Evolutionary conservation across 2,888 invertebrate genomes (phyloP).

Genomic region (Melanotus villosus): DNA sequence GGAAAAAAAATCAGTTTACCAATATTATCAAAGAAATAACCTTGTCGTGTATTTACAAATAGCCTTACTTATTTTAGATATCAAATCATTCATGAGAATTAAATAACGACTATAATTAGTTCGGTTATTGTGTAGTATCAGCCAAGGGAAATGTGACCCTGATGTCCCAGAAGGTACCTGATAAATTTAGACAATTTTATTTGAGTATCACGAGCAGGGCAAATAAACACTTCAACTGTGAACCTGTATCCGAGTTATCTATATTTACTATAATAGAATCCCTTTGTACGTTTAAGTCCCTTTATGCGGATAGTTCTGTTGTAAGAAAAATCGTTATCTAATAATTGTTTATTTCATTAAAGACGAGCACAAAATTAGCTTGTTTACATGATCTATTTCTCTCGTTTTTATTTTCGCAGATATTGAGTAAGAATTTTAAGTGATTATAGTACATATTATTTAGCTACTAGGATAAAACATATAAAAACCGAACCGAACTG

Average conservation of each 20-base stretch:
- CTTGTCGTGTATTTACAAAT: background rate
- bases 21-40: background rate
- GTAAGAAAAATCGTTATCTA: too few species aligned
- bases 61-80: background rate
- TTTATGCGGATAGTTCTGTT: background rate
- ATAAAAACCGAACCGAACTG: too few species aligned
- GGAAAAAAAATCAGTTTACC: too few species aligned
- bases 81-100: background rate
- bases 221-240: constrained; percentile 31
- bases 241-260: constrained; percentile 27
- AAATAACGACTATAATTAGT: background rate
- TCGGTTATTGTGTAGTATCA: background rate
- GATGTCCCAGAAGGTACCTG: background rate
- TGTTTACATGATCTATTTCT: constrained; percentile 22
- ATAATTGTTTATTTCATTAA: too few species aligned
- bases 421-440: background rate
- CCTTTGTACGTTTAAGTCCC: background rate
- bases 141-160: background rate
- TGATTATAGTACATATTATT: background rate
- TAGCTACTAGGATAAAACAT: too few species aligned
- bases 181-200: background rate
- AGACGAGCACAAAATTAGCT: constrained; percentile 8
- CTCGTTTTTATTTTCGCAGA: background rate
- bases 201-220: background rate
- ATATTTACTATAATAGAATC: constrained; percentile 17